Conservation (phyloP, 2,797 vertebrate species). For the Neomorphus geoffroyi region DNA sequence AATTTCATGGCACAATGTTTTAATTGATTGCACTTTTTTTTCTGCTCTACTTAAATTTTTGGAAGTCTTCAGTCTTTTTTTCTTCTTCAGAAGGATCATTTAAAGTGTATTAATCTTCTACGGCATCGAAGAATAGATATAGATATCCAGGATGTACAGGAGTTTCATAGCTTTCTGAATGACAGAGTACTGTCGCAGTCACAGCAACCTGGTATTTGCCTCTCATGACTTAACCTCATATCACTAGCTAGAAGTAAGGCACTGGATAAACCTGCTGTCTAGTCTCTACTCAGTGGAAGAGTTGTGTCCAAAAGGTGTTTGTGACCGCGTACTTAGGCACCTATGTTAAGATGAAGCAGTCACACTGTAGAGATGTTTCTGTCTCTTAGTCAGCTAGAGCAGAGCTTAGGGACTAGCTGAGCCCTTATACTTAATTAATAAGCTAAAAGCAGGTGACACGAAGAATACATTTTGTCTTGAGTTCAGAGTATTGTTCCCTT, state of each 20-base stretch:
- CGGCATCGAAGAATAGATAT: neutral
- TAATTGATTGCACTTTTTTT: neutral
- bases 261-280: neutral
- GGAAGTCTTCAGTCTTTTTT: neutral
- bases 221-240: neutral
- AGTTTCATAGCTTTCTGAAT: neutral
- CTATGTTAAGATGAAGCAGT: neutral
- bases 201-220: neutral
- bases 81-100: neutral
- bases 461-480: neutral
- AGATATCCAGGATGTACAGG: neutral
- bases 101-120: neutral
- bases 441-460: neutral
- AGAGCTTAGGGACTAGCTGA: neutral
- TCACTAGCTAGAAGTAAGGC: neutral
- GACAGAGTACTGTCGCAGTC: neutral
- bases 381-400: rapidly evolving
- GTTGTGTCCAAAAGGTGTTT: neutral
- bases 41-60: neutral
- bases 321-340: neutral
- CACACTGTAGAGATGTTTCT: neutral
- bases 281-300: neutral
- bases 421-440: neutral
- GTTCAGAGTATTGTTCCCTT: neutral
- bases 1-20: neutral